Conservation (phyloP, 1,140 invertebrate genomes). For the Marisa cornuarietis region DNA sequence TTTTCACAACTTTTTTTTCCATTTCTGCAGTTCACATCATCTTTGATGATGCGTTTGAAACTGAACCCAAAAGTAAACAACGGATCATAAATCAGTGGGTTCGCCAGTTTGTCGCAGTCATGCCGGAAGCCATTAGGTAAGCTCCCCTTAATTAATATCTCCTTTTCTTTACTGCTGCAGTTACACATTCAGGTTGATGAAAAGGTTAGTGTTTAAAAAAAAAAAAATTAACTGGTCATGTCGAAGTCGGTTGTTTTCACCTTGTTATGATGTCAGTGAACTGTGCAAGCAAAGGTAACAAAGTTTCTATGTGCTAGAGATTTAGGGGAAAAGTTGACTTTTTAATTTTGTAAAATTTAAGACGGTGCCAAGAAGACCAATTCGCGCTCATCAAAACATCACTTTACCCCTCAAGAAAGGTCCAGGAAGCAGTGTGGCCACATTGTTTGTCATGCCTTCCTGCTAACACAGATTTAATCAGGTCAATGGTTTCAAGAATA, state of each 20-base stretch:
- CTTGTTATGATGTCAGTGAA: too few species aligned
- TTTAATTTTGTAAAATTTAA: too few species aligned
- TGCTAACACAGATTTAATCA: too few species aligned
- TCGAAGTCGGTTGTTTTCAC: neutral
- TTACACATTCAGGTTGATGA: neutral
- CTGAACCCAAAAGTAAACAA: constrained; percentile 91
- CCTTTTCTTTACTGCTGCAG: neutral
- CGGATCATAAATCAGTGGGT: constrained; percentile 97
- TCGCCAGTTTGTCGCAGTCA: constrained; percentile 86
- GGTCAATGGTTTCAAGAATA: too few species aligned
- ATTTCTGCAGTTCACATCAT: constrained; percentile 85
- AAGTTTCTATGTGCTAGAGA: too few species aligned
- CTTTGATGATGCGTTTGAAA: constrained; percentile 96
- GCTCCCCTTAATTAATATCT: neutral
- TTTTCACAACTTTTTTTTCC: neutral
- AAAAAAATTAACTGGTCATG: neutral
- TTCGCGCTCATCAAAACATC: too few species aligned
- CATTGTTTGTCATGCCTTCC: too few species aligned
- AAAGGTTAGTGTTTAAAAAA: neutral
- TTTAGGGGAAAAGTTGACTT: too few species aligned
- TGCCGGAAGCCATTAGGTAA: constrained; percentile 89
- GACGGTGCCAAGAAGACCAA: too few species aligned
- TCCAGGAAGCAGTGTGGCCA: too few species aligned
- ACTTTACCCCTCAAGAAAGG: too few species aligned
- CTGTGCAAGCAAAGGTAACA: too few species aligned